Base-by-base conservation (phyloP, 2,113 vertebrate species). In the Cavia aperea region DNA sequence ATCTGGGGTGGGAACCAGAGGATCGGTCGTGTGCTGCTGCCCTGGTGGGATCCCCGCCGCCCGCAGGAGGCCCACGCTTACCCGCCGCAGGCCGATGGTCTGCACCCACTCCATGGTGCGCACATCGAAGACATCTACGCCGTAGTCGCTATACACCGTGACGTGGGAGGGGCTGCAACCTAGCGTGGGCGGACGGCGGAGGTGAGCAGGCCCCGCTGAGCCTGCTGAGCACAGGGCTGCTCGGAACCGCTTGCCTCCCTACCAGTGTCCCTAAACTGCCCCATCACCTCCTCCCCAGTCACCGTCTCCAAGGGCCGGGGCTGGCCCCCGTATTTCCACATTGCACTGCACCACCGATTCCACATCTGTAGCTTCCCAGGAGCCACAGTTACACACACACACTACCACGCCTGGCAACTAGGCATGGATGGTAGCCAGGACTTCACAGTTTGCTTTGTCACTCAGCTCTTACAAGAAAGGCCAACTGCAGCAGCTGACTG, bases 101-200 rank as follows among this genome's bases (percentile, higher is more conserved):
- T 99, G 99, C 43, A 99, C 98, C 99, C 99, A 99, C 87, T 99
- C 99, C 95, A 98, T 98, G 81, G 98, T 98, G 97, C 97, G 97
- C 91, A 99, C 98, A 60, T 99, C 98, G 39, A 99, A 99, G 15
- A 99, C 98, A n/a, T 99, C 99, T 2, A 99, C 98, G 0, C 99
- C 99, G 0, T 99, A 99, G 36, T 99, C 99, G 3, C 98, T 99
- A 97, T 99, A 99, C 88, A 99, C 98, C 0, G 98, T 99, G 96
- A 99, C 97, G 62, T 99, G 99, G 0, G 98, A 98, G 14, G 98
- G 96, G 97, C 97, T 99, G 92, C 99, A 99, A 95, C 99, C 99
- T 99, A 95, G 78, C 2, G 90, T n/a, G 89, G 90, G 94, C 4
- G 56, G 90, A 90, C 97, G 92, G 94, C 46, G 93, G 46, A 81